phyloP scores from a whole-genome alignment of 2,888 invertebrate species.

The Plebejus anna region DNA sequence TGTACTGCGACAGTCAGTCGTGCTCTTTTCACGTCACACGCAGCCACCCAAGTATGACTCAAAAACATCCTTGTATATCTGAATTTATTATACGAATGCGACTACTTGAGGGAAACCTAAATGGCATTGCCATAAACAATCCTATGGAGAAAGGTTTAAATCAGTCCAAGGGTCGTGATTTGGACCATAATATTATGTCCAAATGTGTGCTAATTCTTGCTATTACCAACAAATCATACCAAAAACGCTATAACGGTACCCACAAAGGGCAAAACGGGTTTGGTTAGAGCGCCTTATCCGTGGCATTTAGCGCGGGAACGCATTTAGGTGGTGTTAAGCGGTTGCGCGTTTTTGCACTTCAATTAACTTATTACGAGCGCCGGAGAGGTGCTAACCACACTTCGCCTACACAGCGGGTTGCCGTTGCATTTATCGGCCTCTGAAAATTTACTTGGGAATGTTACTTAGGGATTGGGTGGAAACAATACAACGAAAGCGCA shows the following conservation, averaged over 20 bases:
- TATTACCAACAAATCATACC: neutral
- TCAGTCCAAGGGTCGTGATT: too few species aligned
- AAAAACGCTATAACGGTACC: neutral
- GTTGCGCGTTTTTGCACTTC: slow-evolving; percentile 71
- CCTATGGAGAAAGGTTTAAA: too few species aligned
- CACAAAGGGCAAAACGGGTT: slow-evolving; percentile 35
- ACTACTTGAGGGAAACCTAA: too few species aligned
- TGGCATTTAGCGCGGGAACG: slow-evolving; percentile 49
- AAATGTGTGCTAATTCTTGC: neutral
- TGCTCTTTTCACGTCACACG: too few species aligned
- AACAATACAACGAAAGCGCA: too few species aligned
- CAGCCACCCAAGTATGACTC: too few species aligned
- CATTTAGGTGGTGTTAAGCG: slow-evolving; percentile 58
- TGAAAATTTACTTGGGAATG: slow-evolving; percentile 12
- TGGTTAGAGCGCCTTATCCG: slow-evolving; percentile 40
- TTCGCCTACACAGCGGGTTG: slow-evolving; percentile 38
- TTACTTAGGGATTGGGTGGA: neutral
- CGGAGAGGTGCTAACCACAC: slow-evolving; percentile 51
- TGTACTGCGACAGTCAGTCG: too few species aligned
- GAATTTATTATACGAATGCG: too few species aligned
- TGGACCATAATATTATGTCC: too few species aligned
- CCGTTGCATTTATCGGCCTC: slow-evolving; percentile 27
- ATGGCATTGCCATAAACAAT: too few species aligned
- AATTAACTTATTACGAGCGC: slow-evolving; percentile 71
- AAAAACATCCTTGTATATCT: too few species aligned